Conservation (phyloP, 64 coral and sea anemone species). For the Dendronephthya gigantea region DNA sequence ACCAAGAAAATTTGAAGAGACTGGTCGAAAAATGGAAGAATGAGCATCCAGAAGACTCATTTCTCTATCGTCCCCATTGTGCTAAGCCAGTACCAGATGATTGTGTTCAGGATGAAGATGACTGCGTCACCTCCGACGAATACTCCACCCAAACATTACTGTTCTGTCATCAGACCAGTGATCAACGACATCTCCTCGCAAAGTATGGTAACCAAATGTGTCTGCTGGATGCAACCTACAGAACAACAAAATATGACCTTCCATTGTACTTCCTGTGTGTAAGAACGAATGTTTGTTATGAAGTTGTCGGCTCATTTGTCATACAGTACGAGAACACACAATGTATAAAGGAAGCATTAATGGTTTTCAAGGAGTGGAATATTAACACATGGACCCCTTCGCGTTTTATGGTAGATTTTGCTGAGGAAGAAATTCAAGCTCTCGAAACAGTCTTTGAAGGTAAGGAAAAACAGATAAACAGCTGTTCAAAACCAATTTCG, state of each 20-base stretch:
- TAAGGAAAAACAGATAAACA: neutral
- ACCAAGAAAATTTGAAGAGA: constrained; percentile 2
- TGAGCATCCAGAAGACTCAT: neutral
- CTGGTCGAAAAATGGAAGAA: neutral
- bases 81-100: neutral
- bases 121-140: neutral
- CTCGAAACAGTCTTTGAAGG: neutral
- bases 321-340: neutral
- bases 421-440: too few relatives aligned
- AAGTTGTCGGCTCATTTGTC: neutral
- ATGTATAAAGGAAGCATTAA: neutral
- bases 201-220: neutral
- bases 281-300: neutral
- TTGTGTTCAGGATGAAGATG: neutral
- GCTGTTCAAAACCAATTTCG: too few relatives aligned
- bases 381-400: neutral
- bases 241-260: neutral
- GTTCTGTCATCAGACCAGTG: neutral
- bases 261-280: neutral
- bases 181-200: neutral
- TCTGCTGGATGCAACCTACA: neutral
- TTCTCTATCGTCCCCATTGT: neutral
- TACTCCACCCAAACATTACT: neutral
- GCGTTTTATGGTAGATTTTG: neutral
- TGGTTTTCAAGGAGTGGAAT: neutral